Conservation (phyloP, 2,888 invertebrate species). For the Chaitophorus viminalis region DNA sequence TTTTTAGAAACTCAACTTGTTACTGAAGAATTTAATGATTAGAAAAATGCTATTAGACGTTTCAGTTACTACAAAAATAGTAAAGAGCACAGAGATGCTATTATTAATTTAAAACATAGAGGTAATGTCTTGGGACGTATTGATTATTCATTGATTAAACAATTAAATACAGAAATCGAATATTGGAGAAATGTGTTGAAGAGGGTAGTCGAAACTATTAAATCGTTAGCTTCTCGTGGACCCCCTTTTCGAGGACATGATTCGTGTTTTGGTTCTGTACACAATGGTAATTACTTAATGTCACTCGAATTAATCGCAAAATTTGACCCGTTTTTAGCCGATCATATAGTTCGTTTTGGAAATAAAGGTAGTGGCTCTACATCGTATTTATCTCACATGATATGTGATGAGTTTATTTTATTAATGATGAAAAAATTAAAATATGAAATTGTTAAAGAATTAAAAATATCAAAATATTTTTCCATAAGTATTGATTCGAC, state of each 20-base stretch:
- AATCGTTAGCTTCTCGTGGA: conserved; percentile 64
- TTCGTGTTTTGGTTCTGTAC: background rate
- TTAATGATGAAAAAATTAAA: conserved; percentile 26
- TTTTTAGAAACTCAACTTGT: no score
- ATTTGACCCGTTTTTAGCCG: background rate
- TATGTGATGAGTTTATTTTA: conserved; percentile 14
- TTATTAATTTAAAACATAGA: conserved; percentile 23
- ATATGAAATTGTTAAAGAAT: conserved; percentile 32
- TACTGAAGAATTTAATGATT: conserved; percentile 5
- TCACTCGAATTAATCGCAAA: background rate
- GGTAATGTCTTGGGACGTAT: background rate
- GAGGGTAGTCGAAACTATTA: conserved; percentile 64
- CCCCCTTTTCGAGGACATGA: conserved; percentile 65
- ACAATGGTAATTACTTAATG: no score
- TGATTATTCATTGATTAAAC: conserved; percentile 3
- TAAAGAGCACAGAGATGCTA: conserved; percentile 24
- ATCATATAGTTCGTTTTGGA: conserved; percentile 33
- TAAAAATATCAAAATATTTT: conserved; percentile 27
- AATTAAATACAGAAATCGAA: conserved; percentile 19
- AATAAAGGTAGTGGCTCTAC: conserved; percentile 35
- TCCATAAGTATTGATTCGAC: conserved; percentile 37
- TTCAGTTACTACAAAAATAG: conserved; percentile 24
- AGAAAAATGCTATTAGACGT: conserved; percentile 34
- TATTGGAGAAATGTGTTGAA: conserved; percentile 64
- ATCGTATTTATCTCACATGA: conserved; percentile 28